Evolutionary conservation across 2,113 vertebrate genomes (phyloP).

Genomic region (Indri indri): DNA sequence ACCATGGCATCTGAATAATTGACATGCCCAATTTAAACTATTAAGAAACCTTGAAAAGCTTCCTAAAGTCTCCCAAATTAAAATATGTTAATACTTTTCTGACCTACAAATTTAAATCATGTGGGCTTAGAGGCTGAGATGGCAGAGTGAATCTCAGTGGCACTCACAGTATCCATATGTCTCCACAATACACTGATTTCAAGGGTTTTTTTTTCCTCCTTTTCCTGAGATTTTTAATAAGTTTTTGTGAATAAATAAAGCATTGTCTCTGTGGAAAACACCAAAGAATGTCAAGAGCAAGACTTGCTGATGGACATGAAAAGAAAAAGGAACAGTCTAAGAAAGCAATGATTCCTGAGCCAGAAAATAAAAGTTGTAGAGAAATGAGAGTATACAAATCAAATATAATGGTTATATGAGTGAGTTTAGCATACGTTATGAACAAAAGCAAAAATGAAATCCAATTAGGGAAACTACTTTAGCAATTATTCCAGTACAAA

Average conservation of each 20-base stretch:
- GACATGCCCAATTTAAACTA: background rate
- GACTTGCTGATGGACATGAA: background rate
- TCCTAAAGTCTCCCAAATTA: background rate
- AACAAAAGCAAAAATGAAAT: background rate
- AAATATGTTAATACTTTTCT: background rate
- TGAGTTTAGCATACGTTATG: background rate
- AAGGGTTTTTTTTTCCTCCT: background rate
- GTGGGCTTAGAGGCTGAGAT: background rate
- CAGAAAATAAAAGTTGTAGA: background rate
- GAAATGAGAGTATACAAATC: background rate
- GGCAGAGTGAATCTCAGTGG: background rate
- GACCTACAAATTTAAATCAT: background rate
- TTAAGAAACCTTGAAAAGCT: background rate
- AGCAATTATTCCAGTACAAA: slow-evolving; percentile 1
- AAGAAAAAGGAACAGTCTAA: background rate
- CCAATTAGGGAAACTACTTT: slow-evolving; percentile 5
- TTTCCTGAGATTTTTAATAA: background rate
- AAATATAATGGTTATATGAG: background rate
- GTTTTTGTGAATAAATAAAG: background rate
- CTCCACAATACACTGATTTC: background rate
- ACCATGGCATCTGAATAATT: background rate
- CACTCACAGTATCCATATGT: background rate
- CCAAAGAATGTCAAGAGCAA: background rate
- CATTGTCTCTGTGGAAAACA: background rate
- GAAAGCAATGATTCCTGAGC: background rate